Percentiles rank a stretch among this genome's conserved stretches.
phyloP scores from a whole-genome alignment of 2,888 invertebrate species.

The Seladonia tumulorum region DNA sequence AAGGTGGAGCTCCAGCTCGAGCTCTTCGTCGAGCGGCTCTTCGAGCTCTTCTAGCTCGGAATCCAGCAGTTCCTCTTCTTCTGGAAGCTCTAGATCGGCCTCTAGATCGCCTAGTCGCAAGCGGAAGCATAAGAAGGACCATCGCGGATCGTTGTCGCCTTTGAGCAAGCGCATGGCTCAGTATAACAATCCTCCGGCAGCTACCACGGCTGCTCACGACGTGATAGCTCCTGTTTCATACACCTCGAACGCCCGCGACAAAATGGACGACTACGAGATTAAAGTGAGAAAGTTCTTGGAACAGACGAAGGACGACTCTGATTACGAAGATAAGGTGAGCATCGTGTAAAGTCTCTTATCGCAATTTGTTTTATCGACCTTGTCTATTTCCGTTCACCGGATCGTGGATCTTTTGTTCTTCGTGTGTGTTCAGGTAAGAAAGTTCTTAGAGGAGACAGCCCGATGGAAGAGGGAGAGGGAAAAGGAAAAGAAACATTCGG shows the following conservation, averaged over 20 bases:
- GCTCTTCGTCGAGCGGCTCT: slow-evolving; percentile 89
- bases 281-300: slow-evolving; percentile 91
- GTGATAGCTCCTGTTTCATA: slow-evolving; percentile 85
- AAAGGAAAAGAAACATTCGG: slow-evolving; percentile 90
- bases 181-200: slow-evolving; percentile 90
- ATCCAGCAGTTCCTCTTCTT: slow-evolving; percentile 86
- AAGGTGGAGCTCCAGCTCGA: slow-evolving; percentile 86
- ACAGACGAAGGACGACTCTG: slow-evolving; percentile 92
- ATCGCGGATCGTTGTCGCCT: slow-evolving; percentile 91
- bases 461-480: slow-evolving; percentile 91
- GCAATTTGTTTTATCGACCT: not conserved
- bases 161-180: slow-evolving; percentile 94
- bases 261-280: slow-evolving; percentile 87
- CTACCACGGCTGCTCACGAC: slow-evolving; percentile 84
- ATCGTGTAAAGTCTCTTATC: slow-evolving; percentile 7
- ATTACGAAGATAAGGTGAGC: slow-evolving; percentile 90
- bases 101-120: slow-evolving; percentile 79
- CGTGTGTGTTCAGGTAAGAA: slow-evolving; percentile 87
- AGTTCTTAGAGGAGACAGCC: slow-evolving; percentile 92
- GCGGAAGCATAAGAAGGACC: slow-evolving; percentile 85
- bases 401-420: not conserved
- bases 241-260: slow-evolving; percentile 82
- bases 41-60: slow-evolving; percentile 87
- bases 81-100: slow-evolving; percentile 80
- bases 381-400: not conserved